Evolutionary conservation across 2,888 invertebrate genomes (phyloP).

Genomic region (Unio delphinus): DNA sequence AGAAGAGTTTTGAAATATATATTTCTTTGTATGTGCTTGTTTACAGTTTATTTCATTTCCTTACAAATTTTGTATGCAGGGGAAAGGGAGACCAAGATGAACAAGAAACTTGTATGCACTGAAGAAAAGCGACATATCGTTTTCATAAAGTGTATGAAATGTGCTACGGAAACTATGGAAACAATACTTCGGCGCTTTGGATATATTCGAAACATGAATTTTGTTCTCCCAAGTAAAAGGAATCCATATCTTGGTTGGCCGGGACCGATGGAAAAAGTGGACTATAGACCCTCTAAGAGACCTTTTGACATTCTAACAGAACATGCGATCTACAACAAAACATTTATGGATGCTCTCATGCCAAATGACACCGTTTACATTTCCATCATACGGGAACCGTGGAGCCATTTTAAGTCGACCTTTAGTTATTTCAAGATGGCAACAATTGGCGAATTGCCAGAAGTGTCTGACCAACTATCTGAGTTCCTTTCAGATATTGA

Average conservation of each 20-base stretch:
- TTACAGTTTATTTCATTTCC: too few relatives aligned
- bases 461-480: conserved; percentile 35
- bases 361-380: conserved; percentile 56
- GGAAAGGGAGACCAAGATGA: too few relatives aligned
- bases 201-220: conserved; percentile 53
- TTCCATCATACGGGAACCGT: conserved; percentile 66
- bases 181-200: conserved; percentile 63
- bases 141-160: conserved; percentile 69
- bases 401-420: conserved; percentile 60
- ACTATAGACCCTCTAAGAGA: conserved; percentile 54
- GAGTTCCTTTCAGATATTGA: conserved; percentile 59
- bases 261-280: conserved; percentile 47
- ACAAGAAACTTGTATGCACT: too few relatives aligned
- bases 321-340: conserved; percentile 63
- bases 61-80: too few relatives aligned
- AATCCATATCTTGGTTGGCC: conserved; percentile 68
- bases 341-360: conserved; percentile 57
- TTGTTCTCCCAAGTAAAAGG: conserved; percentile 57
- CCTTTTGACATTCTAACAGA: conserved; percentile 62
- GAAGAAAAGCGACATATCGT: conserved; percentile 54
- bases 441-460: conserved; percentile 43
- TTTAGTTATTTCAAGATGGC: conserved; percentile 64
- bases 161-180: conserved; percentile 66
- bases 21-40: too few relatives aligned
- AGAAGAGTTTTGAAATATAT: too few relatives aligned